Evolutionary conservation across 2,888 invertebrate genomes (phyloP), one percentile per base, ranked within the genome.

Genomic region (Meiosimyza platycephala): DNA sequence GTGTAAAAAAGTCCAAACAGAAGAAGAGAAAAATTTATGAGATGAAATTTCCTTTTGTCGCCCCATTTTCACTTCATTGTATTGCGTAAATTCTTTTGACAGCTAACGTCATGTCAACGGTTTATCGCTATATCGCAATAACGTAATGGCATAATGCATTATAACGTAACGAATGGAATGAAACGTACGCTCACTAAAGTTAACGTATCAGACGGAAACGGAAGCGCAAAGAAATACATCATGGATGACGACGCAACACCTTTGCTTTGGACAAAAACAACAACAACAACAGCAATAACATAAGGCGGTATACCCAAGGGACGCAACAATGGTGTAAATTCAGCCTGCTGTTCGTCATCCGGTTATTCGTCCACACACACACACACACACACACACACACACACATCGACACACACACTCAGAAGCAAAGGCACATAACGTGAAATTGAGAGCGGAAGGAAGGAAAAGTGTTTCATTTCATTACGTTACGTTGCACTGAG

Each of bases 41-140:
- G 63, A 63, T 40, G 33, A 63, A 62, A 63, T 63, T 63, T 63
- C 63, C 63, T 48, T 18, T 11, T 63, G 63, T 33, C 63, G 63
- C 16, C 48, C 48, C 63, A 47, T 62, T 33, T 63, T 63, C 47
- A 40, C 28, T 12, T 12, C 57, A 57, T 28, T 28, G 22, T 57
- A 13, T 22, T 12, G 22, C 6, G 28, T 7, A 40, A 57, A 57
- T 11, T 57, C 57, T 57, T 57, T 57, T 57, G 57, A 57, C 57
- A 57, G 22, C 57, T 28, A 57, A 28, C 28, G 57, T 57, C 57
- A 57, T 22, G 28, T 40, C 9, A 40, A 40, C 40, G 40, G 9
- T 40, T 6, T 40, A 40, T 40, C 40, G 40, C 40, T 9, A 9
- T 40, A 40, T 40, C 40, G 40, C 40, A 40, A 40, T 40, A 40